phyloP scores from a whole-genome alignment of 2,888 invertebrate genomes.

The Gastracanthus pulcherrimus region DNA sequence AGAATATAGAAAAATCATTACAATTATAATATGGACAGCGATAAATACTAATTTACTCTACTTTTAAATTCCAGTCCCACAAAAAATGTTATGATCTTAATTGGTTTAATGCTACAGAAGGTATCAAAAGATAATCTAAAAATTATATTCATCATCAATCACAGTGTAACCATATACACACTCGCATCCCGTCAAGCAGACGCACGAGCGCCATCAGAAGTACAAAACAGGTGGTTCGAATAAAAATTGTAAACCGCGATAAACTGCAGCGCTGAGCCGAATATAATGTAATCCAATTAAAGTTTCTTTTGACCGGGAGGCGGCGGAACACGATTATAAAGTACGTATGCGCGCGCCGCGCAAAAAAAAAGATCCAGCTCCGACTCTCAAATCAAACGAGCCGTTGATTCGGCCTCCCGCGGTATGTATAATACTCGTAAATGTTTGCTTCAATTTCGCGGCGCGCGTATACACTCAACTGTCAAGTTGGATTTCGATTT shows the following conservation, averaged over 20 bases:
- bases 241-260: background rate
- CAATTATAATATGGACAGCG: background rate
- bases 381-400: conserved; percentile 17
- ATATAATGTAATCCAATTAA: conserved; percentile 40
- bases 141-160: conserved; percentile 6
- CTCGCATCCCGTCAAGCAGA: background rate
- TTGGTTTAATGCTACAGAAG: background rate
- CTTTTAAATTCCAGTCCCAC: background rate
- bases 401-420: conserved; percentile 2
- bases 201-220: background rate
- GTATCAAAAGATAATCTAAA: background rate
- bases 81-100: background rate
- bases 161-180: background rate
- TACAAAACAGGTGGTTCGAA: background rate
- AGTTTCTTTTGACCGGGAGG: background rate
- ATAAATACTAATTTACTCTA: background rate
- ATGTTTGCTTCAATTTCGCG: no score
- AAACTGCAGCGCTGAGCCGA: no score
- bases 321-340: conserved; percentile 9
- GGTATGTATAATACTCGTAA: background rate
- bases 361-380: background rate
- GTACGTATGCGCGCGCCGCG: background rate
- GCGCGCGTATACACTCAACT: no score
- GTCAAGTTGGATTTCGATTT: conserved; percentile 5
- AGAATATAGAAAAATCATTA: background rate